A percentile compares a stretch with the other conserved stretches of the same genome.
Evolutionary conservation across 2,113 vertebrate genomes (phyloP).

Genomic region (Oophaga pumilio): DNA sequence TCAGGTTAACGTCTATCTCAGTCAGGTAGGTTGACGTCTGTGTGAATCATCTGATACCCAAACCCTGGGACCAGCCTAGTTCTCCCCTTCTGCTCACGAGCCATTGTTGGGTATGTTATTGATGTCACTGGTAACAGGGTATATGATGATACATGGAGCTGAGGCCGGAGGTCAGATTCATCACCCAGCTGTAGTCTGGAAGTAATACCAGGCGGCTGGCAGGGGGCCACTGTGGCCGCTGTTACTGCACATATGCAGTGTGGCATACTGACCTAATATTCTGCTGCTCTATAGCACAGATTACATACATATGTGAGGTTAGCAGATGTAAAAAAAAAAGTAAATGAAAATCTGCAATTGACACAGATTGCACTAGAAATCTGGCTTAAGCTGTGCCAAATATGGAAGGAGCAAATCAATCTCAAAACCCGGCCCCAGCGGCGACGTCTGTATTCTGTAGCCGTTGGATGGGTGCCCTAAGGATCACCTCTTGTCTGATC

Average conservation of each 20-base stretch:
- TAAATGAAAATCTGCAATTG: too few species aligned
- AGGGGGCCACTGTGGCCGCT: not conserved
- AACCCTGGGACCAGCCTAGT: not conserved
- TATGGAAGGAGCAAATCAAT: too few species aligned
- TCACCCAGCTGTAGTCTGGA: not conserved
- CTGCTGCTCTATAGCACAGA: not conserved
- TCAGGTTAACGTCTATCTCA: not conserved
- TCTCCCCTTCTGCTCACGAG: not conserved
- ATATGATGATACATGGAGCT: slow-evolving; percentile 8
- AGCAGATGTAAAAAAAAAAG: too few species aligned
- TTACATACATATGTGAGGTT: not conserved
- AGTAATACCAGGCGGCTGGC: not conserved
- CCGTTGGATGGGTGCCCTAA: too few species aligned
- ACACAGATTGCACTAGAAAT: too few species aligned
- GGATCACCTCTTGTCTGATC: too few species aligned
- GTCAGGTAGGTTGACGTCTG: slow-evolving; percentile 11
- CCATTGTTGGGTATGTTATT: slow-evolving; percentile 1
- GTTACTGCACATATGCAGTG: not conserved
- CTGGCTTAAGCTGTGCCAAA: too few species aligned
- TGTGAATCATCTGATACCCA: slow-evolving; percentile 27
- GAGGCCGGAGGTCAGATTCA: not conserved
- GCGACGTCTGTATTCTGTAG: too few species aligned
- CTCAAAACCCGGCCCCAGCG: too few species aligned
- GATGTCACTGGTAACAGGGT: slow-evolving; percentile 13
- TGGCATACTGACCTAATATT: not conserved